Conservation (phyloP, 2,888 invertebrate genomes). For the Pocota personata region DNA sequence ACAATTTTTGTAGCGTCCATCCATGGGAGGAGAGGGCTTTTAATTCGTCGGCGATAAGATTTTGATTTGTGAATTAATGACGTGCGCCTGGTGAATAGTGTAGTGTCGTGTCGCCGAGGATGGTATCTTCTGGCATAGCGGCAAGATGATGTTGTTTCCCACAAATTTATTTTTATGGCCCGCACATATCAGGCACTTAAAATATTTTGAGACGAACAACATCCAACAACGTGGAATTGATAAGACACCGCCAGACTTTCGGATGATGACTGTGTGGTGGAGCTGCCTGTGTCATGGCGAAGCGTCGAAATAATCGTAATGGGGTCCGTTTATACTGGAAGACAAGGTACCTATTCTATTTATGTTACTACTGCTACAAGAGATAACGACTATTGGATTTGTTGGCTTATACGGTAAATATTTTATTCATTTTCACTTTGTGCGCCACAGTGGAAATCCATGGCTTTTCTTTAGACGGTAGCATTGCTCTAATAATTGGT, state of each 20-base stretch:
- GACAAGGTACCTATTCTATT: constrained; percentile 56
- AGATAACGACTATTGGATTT: constrained; percentile 50
- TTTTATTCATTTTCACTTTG: constrained; percentile 39
- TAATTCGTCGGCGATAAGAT: constrained; percentile 72
- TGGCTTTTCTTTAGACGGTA: not conserved
- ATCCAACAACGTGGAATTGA: constrained; percentile 66
- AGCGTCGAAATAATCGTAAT: constrained; percentile 66
- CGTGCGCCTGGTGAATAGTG: constrained; percentile 68
- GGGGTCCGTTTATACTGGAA: constrained; percentile 46
- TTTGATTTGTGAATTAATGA: constrained; percentile 74
- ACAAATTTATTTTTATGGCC: constrained; percentile 68
- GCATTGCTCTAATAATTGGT: constrained; percentile 20
- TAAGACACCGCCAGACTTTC: constrained; percentile 41
- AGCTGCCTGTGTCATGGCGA: constrained; percentile 31
- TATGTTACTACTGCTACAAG: constrained; percentile 44
- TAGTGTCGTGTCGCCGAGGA: constrained; percentile 46
- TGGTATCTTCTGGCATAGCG: constrained; percentile 30
- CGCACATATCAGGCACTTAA: constrained; percentile 72
- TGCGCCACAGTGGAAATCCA: constrained; percentile 2
- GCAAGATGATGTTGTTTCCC: constrained; percentile 69
- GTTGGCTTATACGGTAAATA: constrained; percentile 27
- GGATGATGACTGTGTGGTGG: constrained; percentile 32
- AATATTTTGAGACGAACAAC: constrained; percentile 70
- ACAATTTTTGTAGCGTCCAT: not conserved
- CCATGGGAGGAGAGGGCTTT: constrained; percentile 59